A percentile compares a stretch with the other conserved stretches of the same genome.
phyloP scores from a whole-genome alignment of 2,113 vertebrate species.

The Mustela lutreola region DNA sequence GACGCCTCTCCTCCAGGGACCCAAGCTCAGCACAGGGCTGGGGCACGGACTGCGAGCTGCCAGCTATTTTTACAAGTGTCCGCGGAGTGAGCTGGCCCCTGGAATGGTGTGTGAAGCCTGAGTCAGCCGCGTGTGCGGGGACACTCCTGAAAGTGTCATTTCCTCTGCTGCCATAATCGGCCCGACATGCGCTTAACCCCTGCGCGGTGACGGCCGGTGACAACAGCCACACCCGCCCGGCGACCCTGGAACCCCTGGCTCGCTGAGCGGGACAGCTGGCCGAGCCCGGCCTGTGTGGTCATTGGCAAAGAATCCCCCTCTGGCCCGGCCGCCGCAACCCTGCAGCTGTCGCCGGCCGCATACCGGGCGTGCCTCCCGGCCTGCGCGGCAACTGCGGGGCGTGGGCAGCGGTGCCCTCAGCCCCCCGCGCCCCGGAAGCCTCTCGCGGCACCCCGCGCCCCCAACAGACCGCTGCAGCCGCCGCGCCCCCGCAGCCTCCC shows the following conservation, averaged over 20 bases:
- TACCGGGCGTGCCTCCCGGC: constrained; percentile 48
- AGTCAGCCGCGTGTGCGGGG: background rate
- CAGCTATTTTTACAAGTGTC: background rate
- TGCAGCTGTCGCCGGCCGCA: constrained; percentile 69
- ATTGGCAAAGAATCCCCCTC: constrained; percentile 58
- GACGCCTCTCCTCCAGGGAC: background rate
- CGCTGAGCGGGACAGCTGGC: constrained; percentile 50
- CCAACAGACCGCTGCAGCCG: background rate
- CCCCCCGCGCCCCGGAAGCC: background rate
- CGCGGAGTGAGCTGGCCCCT: background rate
- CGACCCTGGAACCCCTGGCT: background rate
- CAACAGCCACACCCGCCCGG: constrained; percentile 18
- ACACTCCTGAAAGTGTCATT: constrained; percentile 43
- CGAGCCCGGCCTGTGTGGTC: constrained; percentile 34
- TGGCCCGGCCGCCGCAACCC: background rate
- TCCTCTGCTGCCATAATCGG: constrained; percentile 36
- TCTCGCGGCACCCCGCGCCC: background rate
- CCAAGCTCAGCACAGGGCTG: rapidly evolving
- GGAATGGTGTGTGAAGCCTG: background rate
- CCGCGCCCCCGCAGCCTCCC: background rate
- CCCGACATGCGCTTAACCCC: background rate
- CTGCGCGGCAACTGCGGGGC: constrained; percentile 37
- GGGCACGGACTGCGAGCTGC: rapidly evolving
- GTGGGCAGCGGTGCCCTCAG: background rate
- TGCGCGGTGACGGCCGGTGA: background rate